A percentile compares a stretch with the other conserved stretches of the same genome.
phyloP scores from a whole-genome alignment of 2,888 invertebrate genomes.

The Hetaerina titia region DNA sequence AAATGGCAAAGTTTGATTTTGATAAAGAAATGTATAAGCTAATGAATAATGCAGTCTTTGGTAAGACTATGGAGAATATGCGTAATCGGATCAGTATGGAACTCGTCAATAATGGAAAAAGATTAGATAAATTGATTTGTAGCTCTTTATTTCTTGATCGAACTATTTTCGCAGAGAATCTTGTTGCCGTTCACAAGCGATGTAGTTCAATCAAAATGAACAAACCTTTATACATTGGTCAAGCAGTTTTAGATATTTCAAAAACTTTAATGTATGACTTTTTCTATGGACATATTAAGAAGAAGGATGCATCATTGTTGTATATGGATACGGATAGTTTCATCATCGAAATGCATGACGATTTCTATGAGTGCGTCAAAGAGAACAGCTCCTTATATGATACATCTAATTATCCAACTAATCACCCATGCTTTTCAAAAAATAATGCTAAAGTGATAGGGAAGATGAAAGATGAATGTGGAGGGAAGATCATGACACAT shows the following conservation, averaged over 20 bases:
- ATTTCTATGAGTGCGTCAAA: too few relatives aligned
- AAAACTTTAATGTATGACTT: constrained; percentile 70
- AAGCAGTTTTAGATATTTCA: too few relatives aligned
- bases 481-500: not conserved
- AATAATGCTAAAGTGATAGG: constrained; percentile 72
- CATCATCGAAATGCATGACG: too few relatives aligned
- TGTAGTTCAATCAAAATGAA: constrained; percentile 73
- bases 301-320: constrained; percentile 75
- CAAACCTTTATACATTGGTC: constrained; percentile 73
- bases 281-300: constrained; percentile 76
- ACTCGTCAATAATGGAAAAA: constrained; percentile 69
- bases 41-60: constrained; percentile 75
- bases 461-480: constrained; percentile 70
- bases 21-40: constrained; percentile 75
- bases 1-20: constrained; percentile 73
- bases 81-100: constrained; percentile 75
- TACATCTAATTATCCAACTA: too few relatives aligned
- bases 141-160: constrained; percentile 74
- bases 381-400: too few relatives aligned
- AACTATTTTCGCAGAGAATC: constrained; percentile 74
- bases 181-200: constrained; percentile 74
- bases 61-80: constrained; percentile 77
- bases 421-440: constrained; percentile 56
- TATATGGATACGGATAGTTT: too few relatives aligned
- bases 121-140: constrained; percentile 71